phyloP scores from a whole-genome alignment of 2,113 vertebrate genomes.

The Cygnus buccinator region DNA sequence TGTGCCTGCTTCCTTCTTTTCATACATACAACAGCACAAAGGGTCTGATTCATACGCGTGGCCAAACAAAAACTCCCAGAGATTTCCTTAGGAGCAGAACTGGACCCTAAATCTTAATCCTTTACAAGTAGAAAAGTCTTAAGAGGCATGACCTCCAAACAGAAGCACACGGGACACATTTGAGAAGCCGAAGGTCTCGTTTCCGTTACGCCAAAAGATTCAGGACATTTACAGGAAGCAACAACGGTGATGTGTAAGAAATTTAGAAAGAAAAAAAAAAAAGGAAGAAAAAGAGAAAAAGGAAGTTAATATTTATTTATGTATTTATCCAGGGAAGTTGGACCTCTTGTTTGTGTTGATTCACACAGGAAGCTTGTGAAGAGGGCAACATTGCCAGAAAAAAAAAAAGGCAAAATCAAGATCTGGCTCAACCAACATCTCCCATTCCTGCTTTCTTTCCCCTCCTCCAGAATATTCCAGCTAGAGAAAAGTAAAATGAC shows the following conservation, averaged over 20 bases:
- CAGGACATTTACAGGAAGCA: not conserved
- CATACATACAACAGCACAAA: constrained; percentile 8
- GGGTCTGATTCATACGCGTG: rapidly evolving
- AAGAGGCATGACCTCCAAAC: constrained; percentile 4
- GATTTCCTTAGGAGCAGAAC: not conserved
- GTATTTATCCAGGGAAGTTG: not conserved
- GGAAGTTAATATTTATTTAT: not conserved
- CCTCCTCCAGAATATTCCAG: constrained; percentile 20
- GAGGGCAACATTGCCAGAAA: not conserved
- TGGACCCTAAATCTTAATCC: not conserved
- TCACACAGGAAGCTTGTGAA: not conserved
- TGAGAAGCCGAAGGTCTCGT: not conserved
- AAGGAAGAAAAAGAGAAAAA: rapidly evolving
- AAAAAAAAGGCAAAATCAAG: not conserved
- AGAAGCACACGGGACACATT: not conserved
- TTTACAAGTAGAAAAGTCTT: constrained; percentile 5
- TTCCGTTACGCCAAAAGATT: not conserved
- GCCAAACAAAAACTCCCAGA: not conserved
- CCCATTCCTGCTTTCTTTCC: not conserved
- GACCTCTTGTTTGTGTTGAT: not conserved
- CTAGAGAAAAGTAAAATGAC: not conserved
- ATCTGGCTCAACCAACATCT: not conserved
- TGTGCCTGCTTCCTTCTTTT: constrained; percentile 25
- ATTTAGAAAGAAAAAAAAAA: rapidly evolving
- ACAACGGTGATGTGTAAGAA: not conserved